Conservation (phyloP, 2,797 vertebrate genomes). For the Fringilla coelebs region DNA sequence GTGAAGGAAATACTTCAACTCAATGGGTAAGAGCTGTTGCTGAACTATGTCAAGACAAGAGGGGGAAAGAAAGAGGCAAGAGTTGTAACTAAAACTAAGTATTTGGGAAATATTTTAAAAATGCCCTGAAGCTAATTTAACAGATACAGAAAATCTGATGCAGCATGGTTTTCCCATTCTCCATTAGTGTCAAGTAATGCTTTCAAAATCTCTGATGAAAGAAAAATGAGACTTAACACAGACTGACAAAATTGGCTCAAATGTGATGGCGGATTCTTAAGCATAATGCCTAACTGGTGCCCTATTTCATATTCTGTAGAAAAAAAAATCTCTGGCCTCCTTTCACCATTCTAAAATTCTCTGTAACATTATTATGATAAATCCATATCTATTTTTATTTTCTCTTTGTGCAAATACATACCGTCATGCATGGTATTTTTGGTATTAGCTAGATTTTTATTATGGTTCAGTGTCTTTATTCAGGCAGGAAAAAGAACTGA, state of each 20-base stretch:
- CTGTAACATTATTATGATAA: not conserved
- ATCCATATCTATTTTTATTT: not conserved
- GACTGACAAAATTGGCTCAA: not conserved
- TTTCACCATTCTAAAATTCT: not conserved
- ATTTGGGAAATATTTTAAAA: not conserved
- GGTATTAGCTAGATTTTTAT: not conserved
- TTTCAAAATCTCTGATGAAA: not conserved
- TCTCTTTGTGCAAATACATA: not conserved
- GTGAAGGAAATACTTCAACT: not conserved
- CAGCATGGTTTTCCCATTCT: not conserved
- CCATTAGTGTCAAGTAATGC: not conserved
- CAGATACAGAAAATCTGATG: not conserved
- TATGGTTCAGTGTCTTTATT: not conserved
- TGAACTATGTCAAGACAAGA: not conserved
- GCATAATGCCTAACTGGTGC: not conserved
- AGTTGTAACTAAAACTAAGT: not conserved
- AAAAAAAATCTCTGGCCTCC: not conserved
- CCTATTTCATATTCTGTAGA: not conserved
- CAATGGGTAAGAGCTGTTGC: not conserved
- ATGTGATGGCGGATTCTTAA: not conserved
- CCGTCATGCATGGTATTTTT: not conserved
- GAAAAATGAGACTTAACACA: not conserved
- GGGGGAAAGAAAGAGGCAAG: not conserved
- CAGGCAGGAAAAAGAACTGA: constrained; percentile 3
- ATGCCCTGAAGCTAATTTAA: not conserved